A percentile compares a stretch with the other conserved stretches of the same genome.
Evolutionary conservation across 2,888 invertebrate species (phyloP).

Genomic region (Unio delphinus): DNA sequence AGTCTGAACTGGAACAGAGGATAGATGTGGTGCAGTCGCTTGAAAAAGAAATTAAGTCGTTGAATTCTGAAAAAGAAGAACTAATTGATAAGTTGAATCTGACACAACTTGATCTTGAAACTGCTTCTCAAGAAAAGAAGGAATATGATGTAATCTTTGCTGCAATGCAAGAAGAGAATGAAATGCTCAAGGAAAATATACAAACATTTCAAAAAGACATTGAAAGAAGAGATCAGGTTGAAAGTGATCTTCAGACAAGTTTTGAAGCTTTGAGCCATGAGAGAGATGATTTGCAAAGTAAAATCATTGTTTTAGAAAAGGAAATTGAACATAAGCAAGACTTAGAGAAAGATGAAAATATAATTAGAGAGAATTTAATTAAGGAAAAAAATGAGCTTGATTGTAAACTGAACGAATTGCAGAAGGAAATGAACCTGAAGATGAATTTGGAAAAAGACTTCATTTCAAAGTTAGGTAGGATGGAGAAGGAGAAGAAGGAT

Average conservation of each 20-base stretch:
- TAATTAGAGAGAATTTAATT: constrained; percentile 8
- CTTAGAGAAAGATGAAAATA: constrained; percentile 9
- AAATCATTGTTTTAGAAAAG: constrained; percentile 3
- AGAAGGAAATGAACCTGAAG: constrained; percentile 16
- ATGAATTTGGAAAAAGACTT: constrained; percentile 4
- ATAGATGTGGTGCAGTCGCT: constrained; percentile 6
- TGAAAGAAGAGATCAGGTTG: neutral
- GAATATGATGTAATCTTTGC: constrained; percentile 4
- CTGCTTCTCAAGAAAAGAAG: neutral
- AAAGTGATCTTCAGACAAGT: constrained; percentile 1
- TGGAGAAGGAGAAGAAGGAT: too few relatives aligned
- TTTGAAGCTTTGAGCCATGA: constrained; percentile 12
- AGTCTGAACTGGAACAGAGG: neutral
- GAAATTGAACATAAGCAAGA: constrained; percentile 10
- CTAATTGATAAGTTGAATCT: constrained; percentile 6
- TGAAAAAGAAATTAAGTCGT: constrained; percentile 4
- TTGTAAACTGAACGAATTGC: constrained; percentile 19
- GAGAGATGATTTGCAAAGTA: constrained; percentile 6
- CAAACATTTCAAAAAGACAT: constrained; percentile 5
- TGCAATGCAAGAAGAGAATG: neutral
- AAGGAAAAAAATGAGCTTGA: constrained; percentile 32
- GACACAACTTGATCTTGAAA: neutral
- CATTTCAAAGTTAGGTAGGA: neutral
- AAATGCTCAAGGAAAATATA: neutral
- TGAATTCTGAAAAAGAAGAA: constrained; percentile 6